Conservation (phyloP, 1,140 invertebrate genomes). For the Zophobas atratus region DNA sequence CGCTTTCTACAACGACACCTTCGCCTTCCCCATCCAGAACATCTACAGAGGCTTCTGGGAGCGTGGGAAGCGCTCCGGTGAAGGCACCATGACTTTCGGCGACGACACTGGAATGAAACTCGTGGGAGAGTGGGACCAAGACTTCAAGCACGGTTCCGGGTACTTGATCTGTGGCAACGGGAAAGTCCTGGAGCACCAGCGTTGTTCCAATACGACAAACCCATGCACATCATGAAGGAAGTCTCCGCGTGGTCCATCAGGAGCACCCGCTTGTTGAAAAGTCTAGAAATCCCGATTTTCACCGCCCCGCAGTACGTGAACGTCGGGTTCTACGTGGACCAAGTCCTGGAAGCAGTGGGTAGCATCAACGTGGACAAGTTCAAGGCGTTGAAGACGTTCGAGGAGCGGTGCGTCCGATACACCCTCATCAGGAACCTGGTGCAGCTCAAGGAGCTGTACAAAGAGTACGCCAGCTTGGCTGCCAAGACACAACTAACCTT, state of each 20-base stretch:
- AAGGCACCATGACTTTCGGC: slow-evolving; percentile 70
- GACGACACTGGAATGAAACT: slow-evolving; percentile 70
- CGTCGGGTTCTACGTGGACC: slow-evolving; percentile 55
- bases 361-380: slow-evolving; percentile 12
- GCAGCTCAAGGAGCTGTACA: slow-evolving; percentile 69
- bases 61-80: slow-evolving; percentile 70
- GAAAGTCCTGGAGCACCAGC: slow-evolving; percentile 68
- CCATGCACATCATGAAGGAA: slow-evolving; percentile 47
- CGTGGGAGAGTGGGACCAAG: slow-evolving; percentile 71
- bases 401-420: slow-evolving; percentile 67
- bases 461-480: slow-evolving; percentile 68
- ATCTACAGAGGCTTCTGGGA: slow-evolving; percentile 72
- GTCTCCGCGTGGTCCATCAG: background rate
- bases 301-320: slow-evolving; percentile 55
- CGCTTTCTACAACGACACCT: slow-evolving; percentile 69
- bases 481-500: slow-evolving; percentile 37
- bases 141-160: slow-evolving; percentile 73
- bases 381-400: slow-evolving; percentile 59
- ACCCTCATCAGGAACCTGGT: slow-evolving; percentile 68
- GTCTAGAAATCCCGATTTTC: slow-evolving; percentile 57
- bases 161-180: slow-evolving; percentile 72
- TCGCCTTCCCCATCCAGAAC: slow-evolving; percentile 70
- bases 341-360: slow-evolving; percentile 18
- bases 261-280: background rate
- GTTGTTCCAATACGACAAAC: slow-evolving; percentile 70